Conservation (phyloP, 2,888 invertebrate species). For the Acholoe squamosa region DNA sequence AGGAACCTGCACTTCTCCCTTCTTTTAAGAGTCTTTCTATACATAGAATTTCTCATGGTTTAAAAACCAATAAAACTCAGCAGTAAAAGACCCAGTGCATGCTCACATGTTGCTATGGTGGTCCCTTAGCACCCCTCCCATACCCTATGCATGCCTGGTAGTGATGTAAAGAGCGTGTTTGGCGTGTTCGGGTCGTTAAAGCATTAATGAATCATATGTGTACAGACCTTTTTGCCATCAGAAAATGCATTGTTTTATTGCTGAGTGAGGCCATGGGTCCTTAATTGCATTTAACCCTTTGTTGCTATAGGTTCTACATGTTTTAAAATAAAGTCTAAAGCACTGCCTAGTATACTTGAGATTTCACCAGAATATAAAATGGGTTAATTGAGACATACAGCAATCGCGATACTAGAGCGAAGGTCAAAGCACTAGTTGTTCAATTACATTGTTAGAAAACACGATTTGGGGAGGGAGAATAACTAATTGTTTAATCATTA, state of each 20-base stretch:
- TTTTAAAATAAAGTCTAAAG: no score
- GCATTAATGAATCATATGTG: conserved; percentile 51
- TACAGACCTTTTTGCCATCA: background rate
- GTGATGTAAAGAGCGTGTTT: conserved; percentile 43
- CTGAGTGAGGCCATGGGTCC: background rate
- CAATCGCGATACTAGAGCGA: no score
- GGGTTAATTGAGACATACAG: no score
- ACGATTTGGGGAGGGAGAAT: background rate
- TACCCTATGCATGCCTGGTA: background rate
- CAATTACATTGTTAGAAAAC: background rate
- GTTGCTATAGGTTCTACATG: background rate
- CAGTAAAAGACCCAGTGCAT: no score
- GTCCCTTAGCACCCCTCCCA: background rate
- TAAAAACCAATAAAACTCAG: no score
- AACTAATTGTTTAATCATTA: background rate
- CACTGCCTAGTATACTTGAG: no score
- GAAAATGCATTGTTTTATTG: conserved; percentile 5
- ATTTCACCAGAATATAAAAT: background rate
- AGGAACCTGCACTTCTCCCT: no score
- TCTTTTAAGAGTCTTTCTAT: no score
- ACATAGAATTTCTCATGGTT: no score
- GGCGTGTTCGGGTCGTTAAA: background rate
- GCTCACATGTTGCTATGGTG: conserved; percentile 9
- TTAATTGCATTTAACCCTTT: conserved; percentile 23
- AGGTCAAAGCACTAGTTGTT: background rate